These are phyloP conservation scores for Numenius phaeopus DNA, from an alignment of 2,797 vertebrate genomes.

Conservation along the genomic window DNA sequence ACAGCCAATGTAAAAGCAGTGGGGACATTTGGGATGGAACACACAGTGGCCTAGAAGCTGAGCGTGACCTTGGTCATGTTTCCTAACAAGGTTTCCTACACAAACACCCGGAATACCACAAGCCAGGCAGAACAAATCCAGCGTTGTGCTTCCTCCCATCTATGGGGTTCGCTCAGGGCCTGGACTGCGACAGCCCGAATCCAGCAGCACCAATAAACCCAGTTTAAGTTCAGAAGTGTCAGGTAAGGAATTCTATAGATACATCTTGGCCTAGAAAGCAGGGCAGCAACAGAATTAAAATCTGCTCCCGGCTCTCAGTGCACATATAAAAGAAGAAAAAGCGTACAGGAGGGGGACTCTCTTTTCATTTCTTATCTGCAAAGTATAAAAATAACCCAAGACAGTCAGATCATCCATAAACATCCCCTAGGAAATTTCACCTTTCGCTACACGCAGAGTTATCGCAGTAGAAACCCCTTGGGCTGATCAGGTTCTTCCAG, in stretches of 20 bases:
- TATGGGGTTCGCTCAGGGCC: accelerated
- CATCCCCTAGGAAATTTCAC: not conserved
- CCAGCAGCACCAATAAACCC: not conserved
- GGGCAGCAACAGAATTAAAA: not conserved
- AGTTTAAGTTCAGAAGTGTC: not conserved
- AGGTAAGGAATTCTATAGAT: not conserved
- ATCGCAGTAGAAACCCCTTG: not conserved
- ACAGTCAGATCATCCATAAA: constrained; percentile 25
- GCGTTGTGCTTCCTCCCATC: not conserved
- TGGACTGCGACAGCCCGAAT: not conserved
- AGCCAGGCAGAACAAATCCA: no score
- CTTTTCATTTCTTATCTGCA: constrained; percentile 1
- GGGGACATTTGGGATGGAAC: not conserved
- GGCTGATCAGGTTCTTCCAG: not conserved
- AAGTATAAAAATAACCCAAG: constrained; percentile 3
- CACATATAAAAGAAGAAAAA: not conserved
- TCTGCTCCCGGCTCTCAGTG: not conserved
- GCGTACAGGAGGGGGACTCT: not conserved
- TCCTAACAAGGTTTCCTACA: not conserved
- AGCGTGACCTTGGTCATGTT: not conserved
- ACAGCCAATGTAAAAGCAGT: not conserved
- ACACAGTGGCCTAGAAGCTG: no score
- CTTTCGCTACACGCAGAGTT: not conserved
- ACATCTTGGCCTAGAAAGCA: not conserved
- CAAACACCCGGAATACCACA: accelerated